Evolutionary conservation across 2,113 vertebrate species (phyloP).

Genomic region (Ciconia boyciana): DNA sequence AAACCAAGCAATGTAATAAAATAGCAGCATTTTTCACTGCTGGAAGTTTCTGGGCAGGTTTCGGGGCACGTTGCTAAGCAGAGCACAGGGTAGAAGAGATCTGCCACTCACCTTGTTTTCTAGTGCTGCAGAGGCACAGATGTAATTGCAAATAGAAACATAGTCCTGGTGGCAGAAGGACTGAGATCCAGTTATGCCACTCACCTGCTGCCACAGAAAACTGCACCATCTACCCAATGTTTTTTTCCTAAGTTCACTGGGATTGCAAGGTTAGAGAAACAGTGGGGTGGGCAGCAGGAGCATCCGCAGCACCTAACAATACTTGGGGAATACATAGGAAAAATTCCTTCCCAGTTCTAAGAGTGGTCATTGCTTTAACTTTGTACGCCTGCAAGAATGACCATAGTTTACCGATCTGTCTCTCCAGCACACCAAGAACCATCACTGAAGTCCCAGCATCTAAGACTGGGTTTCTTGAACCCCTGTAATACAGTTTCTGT

Average conservation of each 20-base stretch:
- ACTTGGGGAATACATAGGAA: neutral
- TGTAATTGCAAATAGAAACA: neutral
- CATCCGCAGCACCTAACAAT: neutral
- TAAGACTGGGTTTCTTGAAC: neutral
- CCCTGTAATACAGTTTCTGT: neutral
- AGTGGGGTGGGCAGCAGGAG: neutral
- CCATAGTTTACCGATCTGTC: neutral
- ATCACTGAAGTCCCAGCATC: neutral
- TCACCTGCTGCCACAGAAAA: neutral
- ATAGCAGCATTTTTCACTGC: neutral
- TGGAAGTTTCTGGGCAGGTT: neutral
- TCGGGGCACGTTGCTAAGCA: fast-evolving
- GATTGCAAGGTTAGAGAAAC: neutral
- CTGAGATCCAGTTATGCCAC: neutral
- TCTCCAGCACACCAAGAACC: neutral
- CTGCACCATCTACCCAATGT: fast-evolving
- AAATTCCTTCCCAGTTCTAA: neutral
- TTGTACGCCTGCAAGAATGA: neutral
- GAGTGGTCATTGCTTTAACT: neutral
- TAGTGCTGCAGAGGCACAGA: neutral
- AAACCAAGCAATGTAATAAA: neutral
- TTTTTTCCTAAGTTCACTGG: neutral
- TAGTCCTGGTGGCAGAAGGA: neutral
- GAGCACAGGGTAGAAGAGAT: neutral
- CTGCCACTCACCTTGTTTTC: neutral